Conservation (phyloP, 1,140 invertebrate genomes). For the Xylocopa sonorina region DNA sequence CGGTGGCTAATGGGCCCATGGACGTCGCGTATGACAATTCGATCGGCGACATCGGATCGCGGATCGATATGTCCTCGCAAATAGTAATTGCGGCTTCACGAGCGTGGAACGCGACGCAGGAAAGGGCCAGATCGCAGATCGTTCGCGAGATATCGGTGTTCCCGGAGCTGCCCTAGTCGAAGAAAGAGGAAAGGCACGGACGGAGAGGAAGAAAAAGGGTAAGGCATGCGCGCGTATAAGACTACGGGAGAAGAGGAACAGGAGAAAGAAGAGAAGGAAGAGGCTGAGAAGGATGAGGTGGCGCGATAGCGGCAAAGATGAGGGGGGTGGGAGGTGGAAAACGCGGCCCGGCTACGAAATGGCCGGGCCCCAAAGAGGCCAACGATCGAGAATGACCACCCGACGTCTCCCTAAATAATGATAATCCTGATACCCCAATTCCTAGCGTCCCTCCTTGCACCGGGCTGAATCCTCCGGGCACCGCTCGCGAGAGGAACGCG, state of each 20-base stretch:
- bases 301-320: conserved; percentile 36
- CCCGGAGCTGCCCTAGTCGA: conserved; percentile 29
- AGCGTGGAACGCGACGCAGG: conserved; percentile 31
- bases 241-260: conserved; percentile 40
- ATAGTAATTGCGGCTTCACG: conserved; percentile 27
- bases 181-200: conserved; percentile 26
- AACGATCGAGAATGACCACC: conserved; percentile 60
- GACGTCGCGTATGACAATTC: background rate
- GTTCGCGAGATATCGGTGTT: conserved; percentile 48
- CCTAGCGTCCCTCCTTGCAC: conserved; percentile 1
- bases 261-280: conserved; percentile 29
- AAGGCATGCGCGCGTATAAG: conserved; percentile 47
- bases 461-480: background rate
- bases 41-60: background rate
- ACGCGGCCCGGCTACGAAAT: conserved; percentile 52
- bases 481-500: background rate
- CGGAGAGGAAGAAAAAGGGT: conserved; percentile 29
- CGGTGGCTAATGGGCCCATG: background rate
- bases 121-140: conserved; percentile 43
- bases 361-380: conserved; percentile 40
- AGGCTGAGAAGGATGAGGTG: conserved; percentile 25
- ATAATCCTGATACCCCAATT: conserved; percentile 40
- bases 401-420: conserved; percentile 46
- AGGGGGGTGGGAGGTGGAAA: conserved; percentile 40
- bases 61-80: conserved; percentile 27